Conservation (phyloP, 30 jellyfish, hydroid and myxozoan genomes). For the Aurelia sp. region DNA sequence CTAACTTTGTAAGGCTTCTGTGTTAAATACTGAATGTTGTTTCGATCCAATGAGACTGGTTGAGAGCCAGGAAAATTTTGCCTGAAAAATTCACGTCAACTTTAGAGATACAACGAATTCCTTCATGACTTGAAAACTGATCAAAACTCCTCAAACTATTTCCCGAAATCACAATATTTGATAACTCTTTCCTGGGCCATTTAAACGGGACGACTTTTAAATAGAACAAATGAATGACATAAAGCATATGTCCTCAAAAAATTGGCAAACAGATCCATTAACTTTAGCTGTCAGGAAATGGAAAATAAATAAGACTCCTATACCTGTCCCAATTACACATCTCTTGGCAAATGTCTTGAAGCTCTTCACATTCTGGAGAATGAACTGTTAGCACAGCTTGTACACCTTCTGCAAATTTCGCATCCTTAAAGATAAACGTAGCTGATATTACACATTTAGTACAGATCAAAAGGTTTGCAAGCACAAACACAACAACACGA, state of each 20-base stretch:
- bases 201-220: too few species aligned
- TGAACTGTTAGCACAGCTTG: conserved; percentile 68
- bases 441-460: neutral
- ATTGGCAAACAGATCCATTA: too few species aligned
- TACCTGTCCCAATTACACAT: conserved; percentile 95
- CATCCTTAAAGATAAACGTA: conserved; percentile 13
- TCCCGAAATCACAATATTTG: too few species aligned
- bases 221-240: too few species aligned
- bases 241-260: too few species aligned
- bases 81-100: conserved; percentile 17
- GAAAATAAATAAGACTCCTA: neutral
- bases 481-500: too few species aligned
- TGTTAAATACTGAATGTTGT: conserved; percentile 58
- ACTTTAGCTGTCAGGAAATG: too few species aligned
- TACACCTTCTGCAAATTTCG: conserved; percentile 66
- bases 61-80: conserved; percentile 92
- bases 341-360: conserved; percentile 89
- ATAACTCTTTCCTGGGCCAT: too few species aligned
- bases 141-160: too few species aligned
- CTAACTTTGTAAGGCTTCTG: conserved; percentile 93
- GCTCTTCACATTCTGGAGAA: conserved; percentile 79
- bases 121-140: too few species aligned
- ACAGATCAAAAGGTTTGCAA: too few species aligned
- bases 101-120: too few species aligned
- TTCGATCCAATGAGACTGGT: conserved; percentile 93